A percentile compares a stretch with the other conserved stretches of the same genome.
Evolutionary conservation across 2,113 vertebrate genomes (phyloP).

Genomic region (Actenoides hombroni): DNA sequence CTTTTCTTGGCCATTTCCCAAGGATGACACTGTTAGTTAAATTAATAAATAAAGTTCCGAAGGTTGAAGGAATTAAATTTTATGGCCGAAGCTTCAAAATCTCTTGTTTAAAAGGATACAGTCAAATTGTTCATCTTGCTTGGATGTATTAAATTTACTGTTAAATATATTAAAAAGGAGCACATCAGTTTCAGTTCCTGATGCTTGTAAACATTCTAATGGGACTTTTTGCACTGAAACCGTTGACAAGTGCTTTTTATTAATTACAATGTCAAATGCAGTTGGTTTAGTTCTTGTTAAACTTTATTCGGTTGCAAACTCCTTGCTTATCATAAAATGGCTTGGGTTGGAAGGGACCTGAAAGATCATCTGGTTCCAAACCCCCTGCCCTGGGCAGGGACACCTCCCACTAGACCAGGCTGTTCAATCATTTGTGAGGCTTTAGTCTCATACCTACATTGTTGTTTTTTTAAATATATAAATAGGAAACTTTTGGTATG

Average conservation of each 20-base stretch:
- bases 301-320: background rate
- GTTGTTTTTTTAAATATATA: background rate
- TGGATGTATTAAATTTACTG: background rate
- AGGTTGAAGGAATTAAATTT: background rate
- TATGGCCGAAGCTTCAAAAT: background rate
- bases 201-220: background rate
- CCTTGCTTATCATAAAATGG: too few relatives aligned
- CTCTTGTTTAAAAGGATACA: background rate
- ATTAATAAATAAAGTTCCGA: background rate
- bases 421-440: background rate
- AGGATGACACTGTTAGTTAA: background rate
- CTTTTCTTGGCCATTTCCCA: background rate
- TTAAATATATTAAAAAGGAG: background rate
- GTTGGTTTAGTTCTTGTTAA: background rate
- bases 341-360: too few relatives aligned
- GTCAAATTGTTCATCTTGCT: background rate
- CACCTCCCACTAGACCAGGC: too few relatives aligned
- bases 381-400: too few relatives aligned
- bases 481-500: fast-evolving
- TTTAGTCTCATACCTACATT: background rate
- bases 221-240: background rate
- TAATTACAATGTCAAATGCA: background rate
- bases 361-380: too few relatives aligned
- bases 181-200: background rate
- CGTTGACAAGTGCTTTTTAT: background rate